Base-by-base conservation (phyloP, 2,888 invertebrate species). In the Amblyteles armatorius region DNA sequence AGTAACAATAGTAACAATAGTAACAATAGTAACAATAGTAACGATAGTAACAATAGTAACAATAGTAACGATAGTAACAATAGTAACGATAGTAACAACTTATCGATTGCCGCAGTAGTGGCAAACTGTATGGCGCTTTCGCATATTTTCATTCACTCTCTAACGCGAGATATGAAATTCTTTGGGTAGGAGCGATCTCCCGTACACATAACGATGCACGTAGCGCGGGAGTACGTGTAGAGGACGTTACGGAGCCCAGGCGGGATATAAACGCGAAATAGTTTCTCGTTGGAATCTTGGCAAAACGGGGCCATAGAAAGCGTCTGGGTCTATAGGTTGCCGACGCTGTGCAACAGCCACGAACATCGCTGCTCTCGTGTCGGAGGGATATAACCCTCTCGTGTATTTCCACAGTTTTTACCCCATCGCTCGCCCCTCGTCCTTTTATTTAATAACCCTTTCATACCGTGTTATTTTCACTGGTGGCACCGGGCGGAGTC, bases 191-290 rank as follows among this genome's bases (percentile, higher is more conserved):
- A 67, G 44, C 55, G 48, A 73, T 48, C 55, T 22, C 6, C 9
- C 13, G 71, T 65, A 74, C 52, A 40, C 55, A 40, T 44, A 73
- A 55, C 29, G 55, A 72, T 19, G 55, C 52, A 33, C 22, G 40
- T 40, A 67, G 26, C n/a, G 11, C 40, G 36, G 16, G 19, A 19
- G n/a, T 67, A 40, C 19, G 19, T 36, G 40, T 48, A 48, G 26
- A 9, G 19, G n/a, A n/a, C 19, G 67, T 40, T 67, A 40, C 29
- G 13, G 60, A 16, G 22, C 22, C 22, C 44, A 33, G 57, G 57
- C 11, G 72, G 57, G 78, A 79, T 67, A 83, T 83, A 79, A 83
- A 78, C 60, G 72, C 50, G 68, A 67, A 83, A 83, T 82, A 83
- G 78, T 79, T 77, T 72, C 78, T 52, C 44, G 50, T 48, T 67